phyloP scores from a whole-genome alignment of 1,140 invertebrate genomes.

The Mamestra configurata region DNA sequence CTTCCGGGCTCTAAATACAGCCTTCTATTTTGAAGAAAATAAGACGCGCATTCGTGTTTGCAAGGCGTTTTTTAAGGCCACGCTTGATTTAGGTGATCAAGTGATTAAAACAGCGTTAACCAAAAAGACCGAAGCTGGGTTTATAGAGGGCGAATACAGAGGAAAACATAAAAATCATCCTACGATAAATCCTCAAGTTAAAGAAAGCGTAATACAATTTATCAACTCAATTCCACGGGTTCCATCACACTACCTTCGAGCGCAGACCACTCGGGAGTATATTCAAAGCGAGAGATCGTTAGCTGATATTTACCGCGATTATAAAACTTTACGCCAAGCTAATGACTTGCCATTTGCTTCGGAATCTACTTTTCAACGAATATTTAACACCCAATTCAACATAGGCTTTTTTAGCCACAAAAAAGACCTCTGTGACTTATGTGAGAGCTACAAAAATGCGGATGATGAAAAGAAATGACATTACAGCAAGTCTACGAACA shows the following conservation, averaged over 20 bases:
- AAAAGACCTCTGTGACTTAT: conserved; percentile 79
- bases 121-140: conserved; percentile 56
- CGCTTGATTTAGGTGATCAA: conserved; percentile 47
- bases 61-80: conserved; percentile 60
- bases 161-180: conserved; percentile 56
- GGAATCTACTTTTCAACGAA: conserved; percentile 6
- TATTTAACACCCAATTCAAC: conserved; percentile 72
- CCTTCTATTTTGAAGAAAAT: conserved; percentile 53
- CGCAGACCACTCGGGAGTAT: conserved; percentile 69
- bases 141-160: conserved; percentile 52
- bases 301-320: conserved; percentile 69
- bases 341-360: neutral
- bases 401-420: conserved; percentile 75
- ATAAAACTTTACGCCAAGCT: conserved; percentile 44
- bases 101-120: conserved; percentile 53
- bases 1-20: conserved; percentile 57
- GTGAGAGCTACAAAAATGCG: conserved; percentile 69
- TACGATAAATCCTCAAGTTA: conserved; percentile 43
- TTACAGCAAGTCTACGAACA: conserved; percentile 61
- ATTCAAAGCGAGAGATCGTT: conserved; percentile 69
- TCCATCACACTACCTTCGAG: conserved; percentile 70
- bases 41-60: conserved; percentile 31
- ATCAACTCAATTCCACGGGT: conserved; percentile 67
- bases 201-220: conserved; percentile 58
- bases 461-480: conserved; percentile 59